A percentile compares a stretch with the other conserved stretches of the same genome.
Evolutionary conservation across 2,888 invertebrate genomes (phyloP).

Genomic region (Limnephilus rhombicus): DNA sequence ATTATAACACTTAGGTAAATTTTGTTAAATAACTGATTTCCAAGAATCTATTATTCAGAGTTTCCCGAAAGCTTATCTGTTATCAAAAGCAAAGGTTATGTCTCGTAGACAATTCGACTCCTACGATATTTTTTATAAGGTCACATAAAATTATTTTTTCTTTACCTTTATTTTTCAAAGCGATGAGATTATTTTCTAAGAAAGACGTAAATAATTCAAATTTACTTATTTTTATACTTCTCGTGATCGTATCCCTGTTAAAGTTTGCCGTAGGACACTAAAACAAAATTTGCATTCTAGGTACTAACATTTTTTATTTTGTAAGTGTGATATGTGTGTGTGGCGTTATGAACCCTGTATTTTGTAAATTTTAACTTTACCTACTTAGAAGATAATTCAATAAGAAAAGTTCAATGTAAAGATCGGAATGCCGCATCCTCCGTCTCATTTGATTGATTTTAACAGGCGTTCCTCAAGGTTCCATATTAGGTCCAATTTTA

Average conservation of each 20-base stretch:
- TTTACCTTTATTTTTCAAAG: background rate
- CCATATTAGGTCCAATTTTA: no score
- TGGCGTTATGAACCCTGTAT: no score
- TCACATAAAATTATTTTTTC: background rate
- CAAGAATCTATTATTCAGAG: background rate
- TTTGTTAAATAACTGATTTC: background rate
- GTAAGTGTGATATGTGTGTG: background rate
- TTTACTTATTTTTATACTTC: background rate
- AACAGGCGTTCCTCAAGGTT: no score
- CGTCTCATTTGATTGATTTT: no score
- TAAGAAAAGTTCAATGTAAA: no score
- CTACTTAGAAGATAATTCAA: no score
- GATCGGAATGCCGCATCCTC: no score
- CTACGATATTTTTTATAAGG: background rate
- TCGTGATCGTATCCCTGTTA: background rate
- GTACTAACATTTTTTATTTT: background rate
- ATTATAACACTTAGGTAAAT: background rate
- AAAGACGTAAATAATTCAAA: background rate
- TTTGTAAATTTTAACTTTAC: no score
- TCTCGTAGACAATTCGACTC: background rate
- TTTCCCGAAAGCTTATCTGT: background rate
- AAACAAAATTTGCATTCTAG: no score
- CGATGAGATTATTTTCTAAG: background rate
- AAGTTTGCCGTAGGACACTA: background rate
- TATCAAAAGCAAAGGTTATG: background rate